These are phyloP conservation scores for Phylloscopus whistleri DNA, from an alignment of 2,113 vertebrate species.

Conservation along the genomic window DNA sequence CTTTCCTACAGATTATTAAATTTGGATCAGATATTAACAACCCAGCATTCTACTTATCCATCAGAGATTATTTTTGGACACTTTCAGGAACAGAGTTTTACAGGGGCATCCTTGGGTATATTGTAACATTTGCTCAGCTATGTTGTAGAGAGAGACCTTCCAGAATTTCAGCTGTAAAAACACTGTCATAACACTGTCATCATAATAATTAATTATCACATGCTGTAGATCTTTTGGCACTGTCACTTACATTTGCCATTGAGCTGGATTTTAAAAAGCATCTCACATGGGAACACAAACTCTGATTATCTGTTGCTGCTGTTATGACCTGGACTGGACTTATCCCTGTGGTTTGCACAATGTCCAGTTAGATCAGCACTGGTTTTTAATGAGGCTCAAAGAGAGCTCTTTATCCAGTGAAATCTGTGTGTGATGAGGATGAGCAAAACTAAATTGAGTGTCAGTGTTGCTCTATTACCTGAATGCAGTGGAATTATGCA, in stretches of 20 bases:
- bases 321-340: neutral
- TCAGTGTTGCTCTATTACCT: neutral
- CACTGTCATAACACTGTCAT: neutral
- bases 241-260: neutral
- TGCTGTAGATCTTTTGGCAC: neutral
- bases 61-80: slow-evolving; percentile 58
- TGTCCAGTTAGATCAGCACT: neutral
- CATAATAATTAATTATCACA: neutral
- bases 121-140: neutral
- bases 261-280: neutral
- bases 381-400: neutral
- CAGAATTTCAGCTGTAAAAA: neutral
- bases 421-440: neutral
- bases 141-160: neutral
- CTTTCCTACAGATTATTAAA: slow-evolving; percentile 73
- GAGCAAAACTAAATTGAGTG: neutral
- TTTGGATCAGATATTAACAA: slow-evolving; percentile 71
- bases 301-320: neutral
- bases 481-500: neutral
- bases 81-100: slow-evolving; percentile 5
- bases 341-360: neutral
- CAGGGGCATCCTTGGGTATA: neutral
- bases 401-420: neutral
- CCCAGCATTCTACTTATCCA: slow-evolving; percentile 55
- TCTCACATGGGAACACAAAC: neutral